Evolutionary conservation across 2,797 vertebrate genomes (phyloP).

Genomic region (Hypotaenidia philippensis): DNA sequence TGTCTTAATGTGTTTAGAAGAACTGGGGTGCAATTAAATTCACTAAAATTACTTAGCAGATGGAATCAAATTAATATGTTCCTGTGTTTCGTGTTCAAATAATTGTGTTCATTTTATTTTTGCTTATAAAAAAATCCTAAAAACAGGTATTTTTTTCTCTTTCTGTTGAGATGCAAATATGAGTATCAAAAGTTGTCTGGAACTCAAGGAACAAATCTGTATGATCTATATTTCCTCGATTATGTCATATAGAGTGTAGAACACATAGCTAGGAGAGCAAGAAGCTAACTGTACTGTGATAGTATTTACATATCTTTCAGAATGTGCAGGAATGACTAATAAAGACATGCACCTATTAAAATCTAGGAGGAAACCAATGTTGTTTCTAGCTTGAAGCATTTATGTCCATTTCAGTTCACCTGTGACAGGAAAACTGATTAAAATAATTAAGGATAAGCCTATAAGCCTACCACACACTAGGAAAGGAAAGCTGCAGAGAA

Average conservation of each 20-base stretch:
- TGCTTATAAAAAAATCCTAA: background rate
- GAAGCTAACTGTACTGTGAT: background rate
- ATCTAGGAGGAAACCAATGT: background rate
- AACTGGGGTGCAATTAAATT: background rate
- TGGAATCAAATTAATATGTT: background rate
- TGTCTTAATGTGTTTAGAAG: background rate
- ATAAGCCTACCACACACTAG: background rate
- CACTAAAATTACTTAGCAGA: slow-evolving; percentile 29
- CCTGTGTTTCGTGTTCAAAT: background rate
- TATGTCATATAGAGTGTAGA: background rate
- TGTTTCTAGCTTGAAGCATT: background rate
- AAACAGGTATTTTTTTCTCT: background rate
- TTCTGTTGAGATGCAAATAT: background rate
- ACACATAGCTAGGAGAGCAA: background rate
- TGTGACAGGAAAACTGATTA: background rate
- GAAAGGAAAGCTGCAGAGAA: background rate
- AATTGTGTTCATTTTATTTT: background rate
- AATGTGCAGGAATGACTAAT: background rate
- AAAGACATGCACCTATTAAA: background rate
- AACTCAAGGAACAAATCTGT: background rate
- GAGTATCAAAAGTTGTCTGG: background rate
- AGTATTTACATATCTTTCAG: background rate
- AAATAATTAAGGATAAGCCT: background rate
- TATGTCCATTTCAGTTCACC: background rate
- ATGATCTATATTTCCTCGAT: background rate